Conservation (phyloP, 1,140 invertebrate genomes). For the Xylocopa sonorina region DNA sequence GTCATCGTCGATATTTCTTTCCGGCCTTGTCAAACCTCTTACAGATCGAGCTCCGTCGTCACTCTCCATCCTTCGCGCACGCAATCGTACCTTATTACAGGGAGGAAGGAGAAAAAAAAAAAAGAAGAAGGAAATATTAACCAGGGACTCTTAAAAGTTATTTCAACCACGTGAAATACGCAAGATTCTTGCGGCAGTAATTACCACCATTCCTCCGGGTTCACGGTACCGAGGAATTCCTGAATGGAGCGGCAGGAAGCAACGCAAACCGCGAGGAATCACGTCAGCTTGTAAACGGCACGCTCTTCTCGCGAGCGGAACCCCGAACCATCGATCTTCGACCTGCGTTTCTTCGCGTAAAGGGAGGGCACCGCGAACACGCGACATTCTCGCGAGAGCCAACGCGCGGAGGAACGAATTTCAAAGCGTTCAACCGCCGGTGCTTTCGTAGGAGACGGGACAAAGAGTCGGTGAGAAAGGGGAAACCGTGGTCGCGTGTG, state of each 20-base stretch:
- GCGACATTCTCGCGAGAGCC: conserved; percentile 23
- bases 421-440: conserved; percentile 30
- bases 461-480: conserved; percentile 61
- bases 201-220: conserved; percentile 16
- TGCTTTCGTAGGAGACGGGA: conserved; percentile 24
- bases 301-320: conserved; percentile 13
- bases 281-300: conserved; percentile 24
- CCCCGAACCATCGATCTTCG: conserved; percentile 59
- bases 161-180: conserved; percentile 23
- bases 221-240: conserved; percentile 18
- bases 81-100: not conserved
- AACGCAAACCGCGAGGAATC: conserved; percentile 9
- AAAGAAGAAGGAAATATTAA: not conserved
- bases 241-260: not conserved
- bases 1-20: not conserved
- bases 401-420: conserved; percentile 4
- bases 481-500: conserved; percentile 30
- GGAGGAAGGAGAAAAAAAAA: no score
- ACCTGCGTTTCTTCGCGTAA: conserved; percentile 57
- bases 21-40: not conserved
- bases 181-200: conserved; percentile 30
- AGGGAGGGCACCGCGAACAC: conserved; percentile 27
- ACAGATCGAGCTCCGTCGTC: not conserved
- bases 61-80: not conserved
- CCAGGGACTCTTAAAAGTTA: conserved; percentile 21